Base-by-base conservation (phyloP, 2,888 invertebrate genomes). In the Melinopterus prodromus region DNA sequence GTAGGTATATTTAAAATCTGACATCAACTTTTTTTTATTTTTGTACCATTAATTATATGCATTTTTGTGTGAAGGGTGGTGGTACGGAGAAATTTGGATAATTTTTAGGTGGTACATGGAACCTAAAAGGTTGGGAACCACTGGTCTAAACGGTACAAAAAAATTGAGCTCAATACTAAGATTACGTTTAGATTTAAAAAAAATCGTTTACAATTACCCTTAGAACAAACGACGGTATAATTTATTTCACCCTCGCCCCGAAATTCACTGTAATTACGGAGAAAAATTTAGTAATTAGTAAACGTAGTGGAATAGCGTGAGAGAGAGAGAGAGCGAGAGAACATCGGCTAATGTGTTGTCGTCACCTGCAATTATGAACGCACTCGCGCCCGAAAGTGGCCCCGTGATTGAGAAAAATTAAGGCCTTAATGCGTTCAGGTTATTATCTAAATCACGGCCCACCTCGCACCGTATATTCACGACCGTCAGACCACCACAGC, bases 281-380 rank as follows among this genome's bases (percentile, higher is more conserved):
- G 53, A 53, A 53, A 53, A 53, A 53, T 53, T 53, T 53, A 53
- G 53, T 53, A 7, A 53, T 53, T 53, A 53, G 53, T 53, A 12
- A 12, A 7, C 53, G 12, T 53, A 53, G 53, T 53, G 53, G 12
- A 1, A 9, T 7, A 26, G 26, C 26, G 26, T 26, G 26, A 26
- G 26, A 53, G 53, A 9, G 53, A 12, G 53, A 53, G 26, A 2
- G 26, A 26, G 26, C 2, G 53, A 9, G 53, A 12, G 53, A 53
- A 12, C 53, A 6, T 53, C 53, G 12, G 53, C 53, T 53, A 53
- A 53, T 53, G 53, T 53, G 7, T 53, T 53, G 53, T 53, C 53
- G 53, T 53, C 53, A 53, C 53, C 53, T 53, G 53, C 53, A 53
- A 53, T 53, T 53, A 53, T 53, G 53, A 53, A 53, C 53, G 53